These are phyloP conservation scores for Philopotamus ludificatus DNA, from an alignment of 1,140 invertebrate species.

Conservation along the genomic window DNA sequence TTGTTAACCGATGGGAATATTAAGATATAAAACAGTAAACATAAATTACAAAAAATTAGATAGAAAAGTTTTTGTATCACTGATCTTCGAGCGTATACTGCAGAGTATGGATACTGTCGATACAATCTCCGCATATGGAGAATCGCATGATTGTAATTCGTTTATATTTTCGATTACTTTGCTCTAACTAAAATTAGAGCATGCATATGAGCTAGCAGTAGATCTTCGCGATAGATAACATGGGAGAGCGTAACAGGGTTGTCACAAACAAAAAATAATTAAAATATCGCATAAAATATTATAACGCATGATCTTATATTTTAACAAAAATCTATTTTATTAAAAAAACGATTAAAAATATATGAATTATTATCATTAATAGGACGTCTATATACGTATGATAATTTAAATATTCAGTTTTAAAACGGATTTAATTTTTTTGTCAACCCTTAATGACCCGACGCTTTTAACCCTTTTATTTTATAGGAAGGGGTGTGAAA, in stretches of 20 bases:
- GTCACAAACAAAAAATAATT: neutral
- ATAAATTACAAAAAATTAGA: no score
- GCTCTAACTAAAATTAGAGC: slow-evolving; percentile 37
- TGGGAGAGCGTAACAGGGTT: slow-evolving; percentile 8
- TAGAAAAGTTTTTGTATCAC: no score
- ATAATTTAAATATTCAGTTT: neutral
- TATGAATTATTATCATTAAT: no score
- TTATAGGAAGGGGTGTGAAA: slow-evolving; percentile 32
- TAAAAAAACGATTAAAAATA: neutral
- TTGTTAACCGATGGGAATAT: no score
- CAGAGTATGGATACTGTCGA: no score
- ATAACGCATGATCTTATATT: neutral
- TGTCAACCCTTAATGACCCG: slow-evolving; percentile 35
- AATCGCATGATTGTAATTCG: slow-evolving; percentile 37
- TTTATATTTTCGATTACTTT: slow-evolving; percentile 42
- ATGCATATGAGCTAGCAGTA: slow-evolving; percentile 11
- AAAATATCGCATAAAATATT: neutral
- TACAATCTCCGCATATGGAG: no score
- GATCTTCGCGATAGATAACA: slow-evolving; percentile 20
- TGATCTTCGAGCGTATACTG: no score
- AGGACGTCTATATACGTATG: no score
- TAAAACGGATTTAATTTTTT: neutral
- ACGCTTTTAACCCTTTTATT: slow-evolving; percentile 41
- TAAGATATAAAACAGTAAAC: no score
- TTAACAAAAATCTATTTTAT: neutral